A percentile compares a stretch with the other conserved stretches of the same genome.
phyloP scores from a whole-genome alignment of 2,888 invertebrate genomes.

The Philereme transversata region DNA sequence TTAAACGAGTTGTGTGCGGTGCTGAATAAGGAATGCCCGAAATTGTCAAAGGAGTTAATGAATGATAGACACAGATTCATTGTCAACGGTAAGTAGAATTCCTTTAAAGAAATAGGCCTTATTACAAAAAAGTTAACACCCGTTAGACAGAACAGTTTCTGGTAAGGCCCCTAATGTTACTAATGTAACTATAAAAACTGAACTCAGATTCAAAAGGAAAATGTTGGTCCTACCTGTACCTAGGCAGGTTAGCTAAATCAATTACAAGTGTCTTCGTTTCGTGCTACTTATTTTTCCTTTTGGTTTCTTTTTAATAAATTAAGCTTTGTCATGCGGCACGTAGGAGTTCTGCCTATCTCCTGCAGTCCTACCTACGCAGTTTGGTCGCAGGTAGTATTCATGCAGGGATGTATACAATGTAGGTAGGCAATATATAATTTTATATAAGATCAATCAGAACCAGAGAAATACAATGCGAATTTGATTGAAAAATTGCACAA shows the following conservation, averaged over 20 bases:
- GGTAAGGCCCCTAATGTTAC: too few relatives aligned
- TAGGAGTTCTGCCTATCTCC: too few relatives aligned
- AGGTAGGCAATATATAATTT: too few relatives aligned
- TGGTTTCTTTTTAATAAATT: too few relatives aligned
- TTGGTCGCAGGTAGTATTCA: background rate
- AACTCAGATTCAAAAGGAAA: too few relatives aligned
- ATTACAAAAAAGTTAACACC: too few relatives aligned
- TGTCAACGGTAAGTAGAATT: slow-evolving; percentile 66
- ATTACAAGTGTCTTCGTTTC: background rate
- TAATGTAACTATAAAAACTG: too few relatives aligned
- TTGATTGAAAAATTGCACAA: slow-evolving; percentile 81
- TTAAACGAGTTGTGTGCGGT: slow-evolving; percentile 85
- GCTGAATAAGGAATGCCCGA: slow-evolving; percentile 85
- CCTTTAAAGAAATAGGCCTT: too few relatives aligned
- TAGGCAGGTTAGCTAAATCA: background rate
- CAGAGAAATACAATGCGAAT: slow-evolving; percentile 44
- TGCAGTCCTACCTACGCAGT: background rate
- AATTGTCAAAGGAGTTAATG: slow-evolving; percentile 85
- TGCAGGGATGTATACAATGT: background rate
- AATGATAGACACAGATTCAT: slow-evolving; percentile 83
- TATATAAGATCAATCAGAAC: too few relatives aligned
- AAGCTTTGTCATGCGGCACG: too few relatives aligned
- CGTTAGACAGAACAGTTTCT: too few relatives aligned
- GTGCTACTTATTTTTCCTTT: background rate
- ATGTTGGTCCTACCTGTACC: background rate